Conservation (phyloP, 2,113 vertebrate species). For the Solenodon paradoxus region DNA sequence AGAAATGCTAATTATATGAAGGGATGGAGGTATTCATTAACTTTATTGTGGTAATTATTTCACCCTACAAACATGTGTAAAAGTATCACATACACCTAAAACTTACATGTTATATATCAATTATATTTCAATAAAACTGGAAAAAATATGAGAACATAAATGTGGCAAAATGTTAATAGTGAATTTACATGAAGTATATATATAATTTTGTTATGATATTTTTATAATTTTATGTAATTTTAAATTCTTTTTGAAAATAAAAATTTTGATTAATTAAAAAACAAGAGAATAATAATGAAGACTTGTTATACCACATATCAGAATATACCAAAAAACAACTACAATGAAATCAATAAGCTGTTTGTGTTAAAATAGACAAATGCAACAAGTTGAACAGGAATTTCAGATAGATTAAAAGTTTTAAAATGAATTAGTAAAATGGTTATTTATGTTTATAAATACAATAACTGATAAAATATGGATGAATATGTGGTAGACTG, state of each 20-base stretch:
- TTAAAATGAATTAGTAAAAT: neutral
- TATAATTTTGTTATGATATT: neutral
- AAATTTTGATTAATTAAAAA: neutral
- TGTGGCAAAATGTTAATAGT: neutral
- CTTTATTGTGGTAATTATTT: neutral
- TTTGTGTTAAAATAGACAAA: neutral
- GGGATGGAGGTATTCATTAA: no score
- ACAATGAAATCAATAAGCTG: neutral
- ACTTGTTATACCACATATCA: neutral
- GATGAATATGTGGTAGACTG: neutral
- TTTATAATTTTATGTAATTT: neutral
- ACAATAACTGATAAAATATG: neutral
- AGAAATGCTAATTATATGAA: neutral
- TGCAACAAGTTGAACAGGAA: neutral
- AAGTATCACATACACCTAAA: neutral
- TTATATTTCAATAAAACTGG: neutral
- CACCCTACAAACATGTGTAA: neutral
- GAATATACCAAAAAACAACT: neutral
- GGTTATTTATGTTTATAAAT: neutral
- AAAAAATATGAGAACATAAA: neutral
- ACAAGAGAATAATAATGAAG: neutral
- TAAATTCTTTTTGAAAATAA: neutral
- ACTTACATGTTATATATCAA: no score
- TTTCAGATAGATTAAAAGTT: neutral
- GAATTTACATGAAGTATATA: neutral